Percentiles rank a stretch among this genome's conserved stretches.
phyloP scores from a whole-genome alignment of 2,797 vertebrate species.

The Gallirallus australis region DNA sequence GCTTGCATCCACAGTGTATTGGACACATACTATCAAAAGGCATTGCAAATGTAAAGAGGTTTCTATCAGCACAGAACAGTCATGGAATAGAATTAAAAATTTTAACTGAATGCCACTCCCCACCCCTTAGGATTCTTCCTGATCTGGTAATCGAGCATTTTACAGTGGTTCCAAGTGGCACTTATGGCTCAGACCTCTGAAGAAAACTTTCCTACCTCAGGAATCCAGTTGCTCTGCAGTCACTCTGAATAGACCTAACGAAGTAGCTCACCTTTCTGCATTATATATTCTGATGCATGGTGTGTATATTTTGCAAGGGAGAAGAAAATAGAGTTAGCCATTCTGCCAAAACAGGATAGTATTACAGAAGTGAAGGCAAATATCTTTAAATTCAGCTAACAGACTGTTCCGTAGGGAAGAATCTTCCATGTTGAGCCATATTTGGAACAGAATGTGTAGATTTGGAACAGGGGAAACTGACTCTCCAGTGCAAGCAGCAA shows the following conservation, averaged over 20 bases:
- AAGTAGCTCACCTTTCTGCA: slow-evolving; percentile 68
- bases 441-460: slow-evolving; percentile 3
- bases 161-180: neutral
- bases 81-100: neutral
- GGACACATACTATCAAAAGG: neutral
- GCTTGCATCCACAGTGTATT: neutral
- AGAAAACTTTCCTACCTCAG: slow-evolving; percentile 65
- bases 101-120: neutral
- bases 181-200: slow-evolving; percentile 28
- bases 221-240: slow-evolving; percentile 63
- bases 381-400: slow-evolving; percentile 26
- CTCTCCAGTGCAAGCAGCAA: neutral
- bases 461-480: neutral
- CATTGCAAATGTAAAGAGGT: neutral
- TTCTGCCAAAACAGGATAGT: slow-evolving; percentile 51
- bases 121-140: neutral
- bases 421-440: neutral
- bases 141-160: slow-evolving; percentile 2
- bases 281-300: slow-evolving; percentile 47
- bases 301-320: slow-evolving; percentile 59
- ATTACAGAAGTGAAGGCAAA: slow-evolving; percentile 37
- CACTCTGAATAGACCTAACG: slow-evolving; percentile 63
- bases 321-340: slow-evolving; percentile 66
- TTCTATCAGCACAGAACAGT: neutral
- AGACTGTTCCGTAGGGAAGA: neutral